These are phyloP conservation scores for Mormyrus proboscirostris DNA, from an alignment of 2,797 vertebrate species.

Conservation along the genomic window DNA sequence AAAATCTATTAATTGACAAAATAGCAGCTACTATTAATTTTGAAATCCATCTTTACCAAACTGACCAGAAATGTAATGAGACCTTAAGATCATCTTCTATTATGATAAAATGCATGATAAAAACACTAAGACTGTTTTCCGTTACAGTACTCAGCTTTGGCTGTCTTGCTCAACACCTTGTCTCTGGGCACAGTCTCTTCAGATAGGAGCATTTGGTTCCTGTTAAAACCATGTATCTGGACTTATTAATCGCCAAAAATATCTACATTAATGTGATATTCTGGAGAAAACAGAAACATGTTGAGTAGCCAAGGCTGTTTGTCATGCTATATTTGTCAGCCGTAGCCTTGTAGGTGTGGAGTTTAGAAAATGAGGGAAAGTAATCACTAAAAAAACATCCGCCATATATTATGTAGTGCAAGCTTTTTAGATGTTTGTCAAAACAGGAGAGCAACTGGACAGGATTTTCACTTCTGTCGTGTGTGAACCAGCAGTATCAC, in stretches of 20 bases:
- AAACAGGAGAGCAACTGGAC: not conserved
- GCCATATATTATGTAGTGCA: not conserved
- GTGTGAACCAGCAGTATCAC: not conserved
- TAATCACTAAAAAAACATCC: not conserved
- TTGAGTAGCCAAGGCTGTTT: not conserved
- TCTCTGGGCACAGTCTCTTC: not conserved
- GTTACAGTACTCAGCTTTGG: not conserved
- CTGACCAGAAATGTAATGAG: not conserved
- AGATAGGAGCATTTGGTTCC: not conserved
- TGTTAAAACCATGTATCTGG: not conserved
- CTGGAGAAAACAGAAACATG: not conserved
- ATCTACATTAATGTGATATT: not conserved
- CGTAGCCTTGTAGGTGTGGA: not conserved
- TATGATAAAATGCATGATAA: not conserved
- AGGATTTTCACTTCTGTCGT: not conserved
- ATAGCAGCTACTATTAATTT: not conserved
- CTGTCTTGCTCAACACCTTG: not conserved
- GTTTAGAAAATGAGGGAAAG: not conserved
- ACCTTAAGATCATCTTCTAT: not conserved
- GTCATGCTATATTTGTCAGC: not conserved
- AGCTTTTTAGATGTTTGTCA: not conserved
- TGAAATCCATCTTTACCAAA: not conserved
- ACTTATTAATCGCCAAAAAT: not conserved
- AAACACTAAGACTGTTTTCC: not conserved
- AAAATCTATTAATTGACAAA: constrained; percentile 10